Conservation (phyloP, 2,888 invertebrate species). For the Drosophila mimica region DNA sequence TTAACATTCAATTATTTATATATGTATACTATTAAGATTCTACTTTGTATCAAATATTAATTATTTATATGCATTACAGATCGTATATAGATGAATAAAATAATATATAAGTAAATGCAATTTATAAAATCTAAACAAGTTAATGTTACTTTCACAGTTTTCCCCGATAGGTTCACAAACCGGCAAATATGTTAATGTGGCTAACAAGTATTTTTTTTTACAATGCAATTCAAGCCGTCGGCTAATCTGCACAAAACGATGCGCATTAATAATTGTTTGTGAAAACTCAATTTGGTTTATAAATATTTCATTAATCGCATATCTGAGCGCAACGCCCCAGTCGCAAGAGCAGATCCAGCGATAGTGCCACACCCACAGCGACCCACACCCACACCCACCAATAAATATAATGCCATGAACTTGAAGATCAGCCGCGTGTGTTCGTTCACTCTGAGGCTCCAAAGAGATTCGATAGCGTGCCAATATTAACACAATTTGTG, state of each 20-base stretch:
- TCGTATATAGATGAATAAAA: neutral
- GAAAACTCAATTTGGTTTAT: slow-evolving; percentile 77
- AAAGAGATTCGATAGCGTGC: slow-evolving; percentile 70
- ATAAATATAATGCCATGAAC: slow-evolving; percentile 60
- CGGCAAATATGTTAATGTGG: slow-evolving; percentile 30
- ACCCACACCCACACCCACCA: slow-evolving; percentile 40
- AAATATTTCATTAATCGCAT: slow-evolving; percentile 74
- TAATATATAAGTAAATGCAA: neutral
- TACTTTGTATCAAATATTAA: neutral
- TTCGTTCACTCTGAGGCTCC: slow-evolving; percentile 25
- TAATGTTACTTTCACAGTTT: slow-evolving; percentile 33
- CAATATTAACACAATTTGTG: slow-evolving; percentile 81
- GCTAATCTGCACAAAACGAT: slow-evolving; percentile 44
- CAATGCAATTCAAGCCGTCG: slow-evolving; percentile 59
- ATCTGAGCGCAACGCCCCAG: slow-evolving; percentile 38
- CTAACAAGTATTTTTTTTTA: slow-evolving; percentile 21
- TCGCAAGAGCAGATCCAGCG: slow-evolving; percentile 24
- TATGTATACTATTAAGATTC: neutral
- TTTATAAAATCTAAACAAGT: slow-evolving; percentile 22
- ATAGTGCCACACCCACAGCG: slow-evolving; percentile 43
- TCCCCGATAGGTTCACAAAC: neutral
- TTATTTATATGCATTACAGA: neutral
- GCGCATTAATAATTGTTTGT: slow-evolving; percentile 67
- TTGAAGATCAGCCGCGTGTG: slow-evolving; percentile 59
- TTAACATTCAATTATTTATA: slow-evolving; percentile 7